Evolutionary conservation across 2,888 invertebrate species (phyloP).

Genomic region (Drosophila leonis): DNA sequence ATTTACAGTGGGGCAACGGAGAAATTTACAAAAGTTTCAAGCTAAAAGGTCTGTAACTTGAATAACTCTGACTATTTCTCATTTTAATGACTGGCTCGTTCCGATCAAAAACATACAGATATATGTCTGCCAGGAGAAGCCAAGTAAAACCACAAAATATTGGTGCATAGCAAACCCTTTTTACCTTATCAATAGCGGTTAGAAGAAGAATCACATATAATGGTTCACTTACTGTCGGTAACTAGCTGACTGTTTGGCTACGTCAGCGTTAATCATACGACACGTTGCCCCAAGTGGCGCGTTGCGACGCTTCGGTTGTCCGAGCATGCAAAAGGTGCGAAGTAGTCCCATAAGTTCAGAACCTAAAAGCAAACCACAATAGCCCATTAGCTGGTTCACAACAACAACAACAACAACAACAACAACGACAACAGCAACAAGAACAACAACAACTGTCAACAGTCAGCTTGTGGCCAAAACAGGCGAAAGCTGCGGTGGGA

Average conservation of each 20-base stretch:
- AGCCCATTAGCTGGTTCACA: slow-evolving; percentile 62
- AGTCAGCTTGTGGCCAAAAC: slow-evolving; percentile 24
- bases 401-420: slow-evolving; percentile 49
- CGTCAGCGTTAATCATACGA: slow-evolving; percentile 56
- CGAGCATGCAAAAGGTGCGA: slow-evolving; percentile 42
- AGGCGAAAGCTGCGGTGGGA: slow-evolving; percentile 11
- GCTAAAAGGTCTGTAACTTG: no score
- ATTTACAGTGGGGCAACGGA: slow-evolving; percentile 3
- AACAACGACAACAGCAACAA: slow-evolving; percentile 45
- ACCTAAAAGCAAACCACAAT: slow-evolving; percentile 63
- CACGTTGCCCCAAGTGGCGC: slow-evolving; percentile 51
- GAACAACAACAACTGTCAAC: slow-evolving; percentile 45
- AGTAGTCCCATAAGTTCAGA: slow-evolving; percentile 27
- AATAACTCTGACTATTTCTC: neutral
- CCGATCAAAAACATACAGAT: neutral
- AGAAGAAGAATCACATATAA: neutral
- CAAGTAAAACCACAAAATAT: neutral
- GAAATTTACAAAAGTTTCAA: neutral
- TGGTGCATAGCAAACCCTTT: neutral
- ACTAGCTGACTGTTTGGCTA: slow-evolving; percentile 1
- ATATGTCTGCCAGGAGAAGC: neutral
- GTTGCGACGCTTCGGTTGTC: slow-evolving; percentile 18
- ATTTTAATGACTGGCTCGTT: neutral
- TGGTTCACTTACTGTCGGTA: neutral
- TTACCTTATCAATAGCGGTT: neutral